Evolutionary conservation across 2,113 vertebrate species (phyloP).

Genomic region (Rallus limicola): DNA sequence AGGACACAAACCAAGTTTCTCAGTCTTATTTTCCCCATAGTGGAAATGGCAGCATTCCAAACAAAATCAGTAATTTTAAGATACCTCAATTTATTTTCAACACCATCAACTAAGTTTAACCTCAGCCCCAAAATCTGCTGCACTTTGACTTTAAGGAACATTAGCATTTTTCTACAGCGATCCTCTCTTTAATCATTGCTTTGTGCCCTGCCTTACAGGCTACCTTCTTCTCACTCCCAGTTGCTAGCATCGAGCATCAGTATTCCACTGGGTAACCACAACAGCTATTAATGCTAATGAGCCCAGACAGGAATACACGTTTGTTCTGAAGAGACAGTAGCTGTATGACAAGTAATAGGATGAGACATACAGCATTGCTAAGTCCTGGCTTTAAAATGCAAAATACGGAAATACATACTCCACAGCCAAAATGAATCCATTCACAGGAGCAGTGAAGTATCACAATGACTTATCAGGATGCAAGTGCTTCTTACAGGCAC

Average conservation of each 20-base stretch:
- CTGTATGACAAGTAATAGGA: conserved; percentile 46
- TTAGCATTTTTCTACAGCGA: neutral
- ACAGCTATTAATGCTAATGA: conserved; percentile 50
- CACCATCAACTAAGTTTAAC: rapidly evolving
- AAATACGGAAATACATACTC: conserved; percentile 17
- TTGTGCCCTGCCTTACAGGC: neutral
- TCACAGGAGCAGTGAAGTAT: conserved; percentile 29
- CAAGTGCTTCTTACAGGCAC: neutral
- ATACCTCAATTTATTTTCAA: neutral
- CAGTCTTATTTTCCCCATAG: neutral
- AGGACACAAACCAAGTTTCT: neutral
- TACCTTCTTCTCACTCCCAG: conserved; percentile 10
- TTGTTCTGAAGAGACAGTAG: conserved; percentile 41
- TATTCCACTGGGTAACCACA: conserved; percentile 34
- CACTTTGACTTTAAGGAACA: neutral
- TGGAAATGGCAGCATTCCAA: neutral
- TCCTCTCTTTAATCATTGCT: neutral
- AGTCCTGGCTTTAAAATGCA: conserved; percentile 30
- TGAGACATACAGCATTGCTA: neutral
- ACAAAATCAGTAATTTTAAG: neutral
- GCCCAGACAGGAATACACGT: conserved; percentile 29
- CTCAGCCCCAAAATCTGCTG: neutral
- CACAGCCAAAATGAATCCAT: conserved; percentile 9
- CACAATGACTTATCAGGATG: neutral
- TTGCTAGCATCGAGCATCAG: conserved; percentile 18